These are phyloP conservation scores for Microcebus ravelobensis DNA, from an alignment of 2,113 vertebrate genomes.

Conservation along the genomic window DNA sequence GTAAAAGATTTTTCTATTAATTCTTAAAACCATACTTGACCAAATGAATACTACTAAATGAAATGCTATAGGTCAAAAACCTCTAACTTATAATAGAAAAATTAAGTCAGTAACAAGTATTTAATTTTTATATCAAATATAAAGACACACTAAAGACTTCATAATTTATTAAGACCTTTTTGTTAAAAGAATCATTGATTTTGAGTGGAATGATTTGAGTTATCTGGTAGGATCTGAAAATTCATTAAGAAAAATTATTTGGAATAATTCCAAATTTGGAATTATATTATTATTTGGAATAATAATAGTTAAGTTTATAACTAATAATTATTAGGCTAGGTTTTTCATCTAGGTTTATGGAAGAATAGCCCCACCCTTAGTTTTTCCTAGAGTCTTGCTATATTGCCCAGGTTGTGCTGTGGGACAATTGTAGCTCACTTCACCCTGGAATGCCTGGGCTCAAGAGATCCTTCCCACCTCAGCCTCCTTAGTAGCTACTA, in stretches of 20 bases:
- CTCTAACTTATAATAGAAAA: slow-evolving; percentile 12
- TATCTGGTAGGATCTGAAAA: slow-evolving; percentile 1
- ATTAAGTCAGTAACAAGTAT: slow-evolving; percentile 25
- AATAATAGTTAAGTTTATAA: background rate
- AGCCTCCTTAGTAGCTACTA: too few species aligned
- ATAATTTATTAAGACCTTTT: background rate
- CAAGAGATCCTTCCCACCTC: too few species aligned
- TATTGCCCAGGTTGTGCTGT: too few species aligned
- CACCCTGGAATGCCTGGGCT: too few species aligned
- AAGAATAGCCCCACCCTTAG: background rate
- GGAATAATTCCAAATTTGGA: background rate
- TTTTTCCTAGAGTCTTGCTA: too few species aligned
- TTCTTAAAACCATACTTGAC: background rate
- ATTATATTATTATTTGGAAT: background rate
- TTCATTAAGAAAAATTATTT: slow-evolving; percentile 38
- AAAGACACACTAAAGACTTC: slow-evolving; percentile 36
- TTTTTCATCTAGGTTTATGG: background rate
- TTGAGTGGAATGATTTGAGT: background rate
- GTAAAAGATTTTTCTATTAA: background rate
- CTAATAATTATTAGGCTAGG: background rate
- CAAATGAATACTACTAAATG: background rate
- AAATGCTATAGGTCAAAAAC: slow-evolving; percentile 31
- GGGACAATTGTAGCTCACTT: too few species aligned
- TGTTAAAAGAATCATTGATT: background rate
- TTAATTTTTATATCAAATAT: slow-evolving; percentile 41